Evolutionary conservation across 2,797 vertebrate genomes (phyloP).

Genomic region (Aldrovandia affinis): DNA sequence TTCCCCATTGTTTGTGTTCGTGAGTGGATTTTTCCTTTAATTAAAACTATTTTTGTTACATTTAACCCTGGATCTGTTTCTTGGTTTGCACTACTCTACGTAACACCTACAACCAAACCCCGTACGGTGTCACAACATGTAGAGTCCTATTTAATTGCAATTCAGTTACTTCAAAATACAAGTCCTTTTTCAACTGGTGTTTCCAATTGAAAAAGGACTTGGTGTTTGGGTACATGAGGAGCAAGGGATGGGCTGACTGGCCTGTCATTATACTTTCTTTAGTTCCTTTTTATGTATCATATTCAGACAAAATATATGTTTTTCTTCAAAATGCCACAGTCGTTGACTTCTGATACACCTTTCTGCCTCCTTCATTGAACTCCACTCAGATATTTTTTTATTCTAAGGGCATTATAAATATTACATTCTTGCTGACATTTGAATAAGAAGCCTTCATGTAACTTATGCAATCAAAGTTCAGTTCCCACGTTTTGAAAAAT

Average conservation of each 20-base stretch:
- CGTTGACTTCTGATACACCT: background rate
- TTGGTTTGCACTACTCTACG: no score
- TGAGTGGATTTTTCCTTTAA: no score
- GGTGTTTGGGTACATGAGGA: background rate
- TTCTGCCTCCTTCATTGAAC: background rate
- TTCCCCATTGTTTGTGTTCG: no score
- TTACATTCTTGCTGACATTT: background rate
- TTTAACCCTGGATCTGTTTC: no score
- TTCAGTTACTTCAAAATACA: no score
- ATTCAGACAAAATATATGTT: background rate
- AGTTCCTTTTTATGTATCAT: background rate
- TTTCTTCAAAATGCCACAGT: background rate
- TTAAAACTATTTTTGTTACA: no score
- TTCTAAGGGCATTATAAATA: background rate
- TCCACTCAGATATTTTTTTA: background rate
- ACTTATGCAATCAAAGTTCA: slow-evolving; percentile 24
- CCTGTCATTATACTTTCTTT: background rate
- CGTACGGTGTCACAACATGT: no score
- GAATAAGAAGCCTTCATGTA: background rate
- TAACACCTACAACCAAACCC: no score
- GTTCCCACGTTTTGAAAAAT: background rate
- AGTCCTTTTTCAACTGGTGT: no score
- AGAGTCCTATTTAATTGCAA: no score
- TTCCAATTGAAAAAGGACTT: no score
- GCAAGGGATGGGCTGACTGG: background rate